phyloP scores from a whole-genome alignment of 2,797 vertebrate species.

The Loriculus beryllinus region DNA sequence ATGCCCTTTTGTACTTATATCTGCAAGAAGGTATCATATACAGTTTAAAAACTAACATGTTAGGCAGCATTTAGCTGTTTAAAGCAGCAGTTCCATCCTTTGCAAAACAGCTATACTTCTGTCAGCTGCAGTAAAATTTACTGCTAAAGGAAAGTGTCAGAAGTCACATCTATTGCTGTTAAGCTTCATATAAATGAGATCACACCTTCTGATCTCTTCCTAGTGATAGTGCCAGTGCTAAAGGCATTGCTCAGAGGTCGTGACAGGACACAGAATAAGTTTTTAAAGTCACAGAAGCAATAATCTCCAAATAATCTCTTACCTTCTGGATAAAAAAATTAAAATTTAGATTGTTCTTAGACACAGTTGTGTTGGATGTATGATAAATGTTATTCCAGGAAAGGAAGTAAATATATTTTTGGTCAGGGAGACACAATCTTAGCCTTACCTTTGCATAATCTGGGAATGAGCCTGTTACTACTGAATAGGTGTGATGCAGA shows the following conservation, averaged over 20 bases:
- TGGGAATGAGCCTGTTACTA: neutral
- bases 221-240: neutral
- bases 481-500: neutral
- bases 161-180: neutral
- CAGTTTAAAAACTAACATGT: neutral
- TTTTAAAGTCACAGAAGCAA: neutral
- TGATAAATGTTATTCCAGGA: neutral
- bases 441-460: neutral
- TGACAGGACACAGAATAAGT: neutral
- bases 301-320: neutral
- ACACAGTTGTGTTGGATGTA: neutral
- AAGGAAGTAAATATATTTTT: neutral
- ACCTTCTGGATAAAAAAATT: neutral
- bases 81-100: neutral
- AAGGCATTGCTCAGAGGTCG: neutral
- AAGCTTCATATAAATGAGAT: constrained; percentile 27
- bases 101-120: neutral
- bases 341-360: neutral
- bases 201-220: constrained; percentile 16
- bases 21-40: neutral
- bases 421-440: neutral
- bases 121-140: neutral
- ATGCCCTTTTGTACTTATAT: neutral
- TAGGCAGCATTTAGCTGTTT: neutral
- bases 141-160: neutral